Percentiles rank a stretch among this genome's conserved stretches.
phyloP scores from a whole-genome alignment of 2,113 vertebrate genomes.

The Meleagris gallopavo region DNA sequence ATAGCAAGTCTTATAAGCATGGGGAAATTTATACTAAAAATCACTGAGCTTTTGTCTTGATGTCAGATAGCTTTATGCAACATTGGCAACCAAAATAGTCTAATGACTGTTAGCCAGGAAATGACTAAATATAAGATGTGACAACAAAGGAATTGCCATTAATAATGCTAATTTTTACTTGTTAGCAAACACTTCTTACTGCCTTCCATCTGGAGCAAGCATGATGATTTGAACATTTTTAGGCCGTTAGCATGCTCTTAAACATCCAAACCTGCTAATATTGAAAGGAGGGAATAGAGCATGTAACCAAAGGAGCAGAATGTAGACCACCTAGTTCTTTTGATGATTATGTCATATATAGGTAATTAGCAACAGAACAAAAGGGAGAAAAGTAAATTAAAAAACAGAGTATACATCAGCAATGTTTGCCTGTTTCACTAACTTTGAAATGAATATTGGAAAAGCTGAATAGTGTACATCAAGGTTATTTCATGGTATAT shows the following conservation, averaged over 20 bases:
- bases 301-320: background rate
- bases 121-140: background rate
- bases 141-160: constrained; percentile 13
- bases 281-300: background rate
- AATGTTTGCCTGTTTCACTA: background rate
- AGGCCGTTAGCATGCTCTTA: background rate
- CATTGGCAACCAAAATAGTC: background rate
- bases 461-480: background rate
- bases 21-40: background rate
- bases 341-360: background rate
- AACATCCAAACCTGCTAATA: background rate
- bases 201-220: background rate
- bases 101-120: background rate
- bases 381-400: background rate
- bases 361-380: background rate
- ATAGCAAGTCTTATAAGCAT: constrained; percentile 38
- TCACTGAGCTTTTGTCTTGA: background rate
- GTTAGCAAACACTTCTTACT: background rate
- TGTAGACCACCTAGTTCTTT: background rate
- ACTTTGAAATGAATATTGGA: background rate
- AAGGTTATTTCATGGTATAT: background rate
- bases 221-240: background rate
- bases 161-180: constrained; percentile 1
- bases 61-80: background rate
- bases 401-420: background rate